These are phyloP conservation scores for Sarcophaga variegata DNA, from an alignment of 2,888 invertebrate species.

Conservation along the genomic window DNA sequence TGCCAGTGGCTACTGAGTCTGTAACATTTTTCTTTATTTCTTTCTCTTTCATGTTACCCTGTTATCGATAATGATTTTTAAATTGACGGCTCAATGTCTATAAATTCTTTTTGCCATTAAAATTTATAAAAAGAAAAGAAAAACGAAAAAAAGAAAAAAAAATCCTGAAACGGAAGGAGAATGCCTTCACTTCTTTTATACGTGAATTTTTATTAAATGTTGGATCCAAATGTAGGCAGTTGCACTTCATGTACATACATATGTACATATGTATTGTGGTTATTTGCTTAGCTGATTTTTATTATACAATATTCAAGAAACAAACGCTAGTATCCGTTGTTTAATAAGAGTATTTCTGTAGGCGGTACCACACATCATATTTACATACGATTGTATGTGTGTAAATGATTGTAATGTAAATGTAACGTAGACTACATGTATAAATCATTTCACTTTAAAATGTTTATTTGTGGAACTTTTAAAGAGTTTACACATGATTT, in stretches of 20 bases:
- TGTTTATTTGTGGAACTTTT: no score
- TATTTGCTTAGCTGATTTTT: neutral
- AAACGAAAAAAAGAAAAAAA: neutral
- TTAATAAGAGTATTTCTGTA: no score
- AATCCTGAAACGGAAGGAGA: neutral
- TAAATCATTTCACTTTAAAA: no score
- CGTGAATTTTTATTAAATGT: no score
- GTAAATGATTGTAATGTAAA: no score
- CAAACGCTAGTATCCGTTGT: neutral
- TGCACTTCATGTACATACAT: no score
- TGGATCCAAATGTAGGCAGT: no score
- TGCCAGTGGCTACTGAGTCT: neutral
- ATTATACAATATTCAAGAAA: neutral
- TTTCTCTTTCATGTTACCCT: neutral
- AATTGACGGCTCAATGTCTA: conserved; percentile 52
- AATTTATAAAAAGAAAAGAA: neutral
- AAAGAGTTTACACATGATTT: no score
- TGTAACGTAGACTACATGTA: no score
- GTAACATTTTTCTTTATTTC: conserved; percentile 1
- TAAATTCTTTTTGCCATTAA: neutral
- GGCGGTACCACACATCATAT: neutral
- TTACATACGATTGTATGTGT: neutral
- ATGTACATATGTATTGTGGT: no score
- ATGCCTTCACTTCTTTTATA: neutral
- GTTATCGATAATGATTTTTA: conserved; percentile 47